Percentiles rank a stretch among this genome's conserved stretches.
phyloP scores from a whole-genome alignment of 1,140 invertebrate species.

The Gerris buenoi region DNA sequence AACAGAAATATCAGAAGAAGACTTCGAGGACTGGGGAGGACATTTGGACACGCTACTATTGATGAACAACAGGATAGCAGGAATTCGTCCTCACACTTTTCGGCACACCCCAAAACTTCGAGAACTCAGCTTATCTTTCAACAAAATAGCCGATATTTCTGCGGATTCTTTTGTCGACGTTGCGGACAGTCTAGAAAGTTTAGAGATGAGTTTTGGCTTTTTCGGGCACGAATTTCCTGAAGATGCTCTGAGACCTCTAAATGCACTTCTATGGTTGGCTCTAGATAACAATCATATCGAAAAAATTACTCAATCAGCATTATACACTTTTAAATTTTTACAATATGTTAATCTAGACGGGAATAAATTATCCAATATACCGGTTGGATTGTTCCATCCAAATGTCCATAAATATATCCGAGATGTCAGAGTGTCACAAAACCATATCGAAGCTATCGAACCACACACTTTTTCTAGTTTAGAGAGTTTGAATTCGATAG shows the following conservation, averaged over 20 bases:
- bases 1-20: slow-evolving; percentile 48
- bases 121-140: slow-evolving; percentile 78
- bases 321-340: slow-evolving; percentile 50
- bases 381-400: slow-evolving; percentile 46
- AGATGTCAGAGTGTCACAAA: slow-evolving; percentile 60
- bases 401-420: slow-evolving; percentile 53
- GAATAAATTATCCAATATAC: slow-evolving; percentile 51
- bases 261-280: slow-evolving; percentile 63
- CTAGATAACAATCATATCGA: slow-evolving; percentile 77
- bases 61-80: slow-evolving; percentile 66
- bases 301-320: slow-evolving; percentile 40
- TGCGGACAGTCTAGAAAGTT: slow-evolving; percentile 53
- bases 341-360: slow-evolving; percentile 75
- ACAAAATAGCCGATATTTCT: slow-evolving; percentile 62
- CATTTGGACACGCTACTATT: slow-evolving; percentile 61
- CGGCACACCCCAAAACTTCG: slow-evolving; percentile 48
- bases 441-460: slow-evolving; percentile 44
- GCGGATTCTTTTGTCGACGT: slow-evolving; percentile 58
- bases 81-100: slow-evolving; percentile 56
- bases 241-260: slow-evolving; percentile 49
- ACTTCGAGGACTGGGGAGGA: slow-evolving; percentile 63
- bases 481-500: slow-evolving; percentile 47
- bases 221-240: slow-evolving; percentile 61
- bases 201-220: slow-evolving; percentile 72
- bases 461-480: slow-evolving; percentile 47